Evolutionary conservation across 2,888 invertebrate species (phyloP).

Genomic region (Caenorhabditis plicata): DNA sequence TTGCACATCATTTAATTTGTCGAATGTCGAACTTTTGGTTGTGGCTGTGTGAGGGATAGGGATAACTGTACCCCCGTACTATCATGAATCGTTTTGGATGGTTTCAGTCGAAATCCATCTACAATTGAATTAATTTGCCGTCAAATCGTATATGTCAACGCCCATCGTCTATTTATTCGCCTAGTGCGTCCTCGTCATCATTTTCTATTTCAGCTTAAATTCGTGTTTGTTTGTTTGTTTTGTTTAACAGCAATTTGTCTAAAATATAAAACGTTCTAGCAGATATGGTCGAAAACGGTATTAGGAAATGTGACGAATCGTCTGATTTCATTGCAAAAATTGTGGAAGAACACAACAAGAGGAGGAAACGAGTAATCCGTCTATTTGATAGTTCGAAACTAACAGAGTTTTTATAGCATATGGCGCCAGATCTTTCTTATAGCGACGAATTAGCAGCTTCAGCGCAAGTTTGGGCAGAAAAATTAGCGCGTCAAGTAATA

Average conservation of each 20-base stretch:
- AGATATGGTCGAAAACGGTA: too few relatives aligned
- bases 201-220: not conserved
- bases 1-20: too few relatives aligned
- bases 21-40: constrained; percentile 12
- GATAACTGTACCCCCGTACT: too few relatives aligned
- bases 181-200: not conserved
- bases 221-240: constrained; percentile 4
- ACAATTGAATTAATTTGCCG: too few relatives aligned
- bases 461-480: constrained; percentile 69
- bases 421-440: constrained; percentile 58
- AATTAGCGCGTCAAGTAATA: constrained; percentile 62
- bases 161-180: not conserved
- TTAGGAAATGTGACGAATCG: too few relatives aligned
- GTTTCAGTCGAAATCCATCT: too few relatives aligned
- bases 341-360: constrained; percentile 32
- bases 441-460: constrained; percentile 65
- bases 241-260: constrained; percentile 3
- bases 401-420: constrained; percentile 28
- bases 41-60: constrained; percentile 3
- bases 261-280: too few relatives aligned
- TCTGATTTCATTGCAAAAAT: constrained; percentile 33
- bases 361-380: constrained; percentile 25
- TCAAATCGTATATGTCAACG: too few relatives aligned
- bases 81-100: too few relatives aligned
- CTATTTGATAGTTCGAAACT: constrained; percentile 2